Percentiles rank a stretch among this genome's conserved stretches.
Evolutionary conservation across 2,113 vertebrate species (phyloP).

Genomic region (Oryzias curvinotus): DNA sequence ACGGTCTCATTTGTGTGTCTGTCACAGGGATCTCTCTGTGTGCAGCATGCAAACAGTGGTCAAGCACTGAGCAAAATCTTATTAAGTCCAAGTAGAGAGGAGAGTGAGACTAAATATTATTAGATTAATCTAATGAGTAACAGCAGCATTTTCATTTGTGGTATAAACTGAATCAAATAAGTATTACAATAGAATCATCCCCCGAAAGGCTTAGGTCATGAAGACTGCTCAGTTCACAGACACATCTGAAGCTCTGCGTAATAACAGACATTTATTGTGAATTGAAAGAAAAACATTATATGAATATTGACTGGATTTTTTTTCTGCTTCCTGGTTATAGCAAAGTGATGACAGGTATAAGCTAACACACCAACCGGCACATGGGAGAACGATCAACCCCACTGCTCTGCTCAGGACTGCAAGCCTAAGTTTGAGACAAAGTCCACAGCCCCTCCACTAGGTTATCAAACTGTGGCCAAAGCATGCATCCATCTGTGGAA

Average conservation of each 20-base stretch:
- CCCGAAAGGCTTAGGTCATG: conserved; percentile 27
- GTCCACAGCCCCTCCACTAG: conserved; percentile 69
- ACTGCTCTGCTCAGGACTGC: conserved; percentile 57
- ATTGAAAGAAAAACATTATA: not conserved
- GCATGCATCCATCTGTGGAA: conserved; percentile 81
- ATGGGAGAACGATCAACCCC: conserved; percentile 46
- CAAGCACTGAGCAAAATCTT: conserved; percentile 66
- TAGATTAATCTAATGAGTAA: conserved; percentile 80
- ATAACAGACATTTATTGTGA: not conserved
- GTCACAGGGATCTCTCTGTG: conserved; percentile 60
- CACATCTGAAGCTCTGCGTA: not conserved
- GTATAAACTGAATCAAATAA: conserved; percentile 68
- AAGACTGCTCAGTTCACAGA: conserved; percentile 9
- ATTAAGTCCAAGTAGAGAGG: conserved; percentile 66
- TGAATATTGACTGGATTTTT: too few species aligned
- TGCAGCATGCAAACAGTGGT: conserved; percentile 42
- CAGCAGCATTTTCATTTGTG: conserved; percentile 79
- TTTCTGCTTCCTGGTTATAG: too few species aligned
- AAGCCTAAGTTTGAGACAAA: conserved; percentile 73
- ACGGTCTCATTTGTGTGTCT: conserved; percentile 52
- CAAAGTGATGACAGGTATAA: conserved; percentile 1
- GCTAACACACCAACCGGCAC: conserved; percentile 22
- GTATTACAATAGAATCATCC: conserved; percentile 58
- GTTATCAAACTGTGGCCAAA: conserved; percentile 77
- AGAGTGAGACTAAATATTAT: conserved; percentile 70